phyloP scores from a whole-genome alignment of 1,140 invertebrate species.

The Anoplolepis gracilipes region DNA sequence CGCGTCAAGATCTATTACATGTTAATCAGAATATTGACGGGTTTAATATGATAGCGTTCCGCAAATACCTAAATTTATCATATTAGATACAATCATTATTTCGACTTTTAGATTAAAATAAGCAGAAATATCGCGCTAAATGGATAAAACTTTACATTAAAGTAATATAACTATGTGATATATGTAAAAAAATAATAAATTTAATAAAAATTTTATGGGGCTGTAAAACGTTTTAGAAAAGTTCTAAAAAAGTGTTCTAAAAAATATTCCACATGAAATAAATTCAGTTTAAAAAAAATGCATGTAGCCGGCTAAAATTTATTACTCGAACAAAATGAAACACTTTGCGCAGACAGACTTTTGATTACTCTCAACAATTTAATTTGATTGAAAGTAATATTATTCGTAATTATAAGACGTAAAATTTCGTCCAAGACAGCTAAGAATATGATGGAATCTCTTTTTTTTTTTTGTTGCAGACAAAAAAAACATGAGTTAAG shows the following conservation, averaged over 20 bases:
- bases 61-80: background rate
- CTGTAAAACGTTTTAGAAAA: background rate
- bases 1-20: background rate
- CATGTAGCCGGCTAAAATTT: background rate
- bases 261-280: background rate
- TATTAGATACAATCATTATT: background rate
- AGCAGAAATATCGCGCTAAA: background rate
- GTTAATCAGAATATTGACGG: background rate
- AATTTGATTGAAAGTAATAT: conserved; percentile 34
- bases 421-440: conserved; percentile 20
- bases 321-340: conserved; percentile 9
- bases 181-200: background rate
- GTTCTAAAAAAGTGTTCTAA: background rate
- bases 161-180: too few relatives aligned
- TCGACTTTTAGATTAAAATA: background rate
- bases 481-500: conserved; percentile 11
- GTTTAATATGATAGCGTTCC: background rate
- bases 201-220: background rate
- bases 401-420: conserved; percentile 32
- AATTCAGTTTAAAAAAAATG: background rate
- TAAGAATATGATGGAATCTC: background rate
- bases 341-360: background rate
- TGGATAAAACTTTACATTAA: background rate
- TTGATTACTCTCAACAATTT: background rate
- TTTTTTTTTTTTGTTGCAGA: background rate